Evolutionary conservation across 2,797 vertebrate genomes (phyloP).

Genomic region (Tolypeutes matacus): DNA sequence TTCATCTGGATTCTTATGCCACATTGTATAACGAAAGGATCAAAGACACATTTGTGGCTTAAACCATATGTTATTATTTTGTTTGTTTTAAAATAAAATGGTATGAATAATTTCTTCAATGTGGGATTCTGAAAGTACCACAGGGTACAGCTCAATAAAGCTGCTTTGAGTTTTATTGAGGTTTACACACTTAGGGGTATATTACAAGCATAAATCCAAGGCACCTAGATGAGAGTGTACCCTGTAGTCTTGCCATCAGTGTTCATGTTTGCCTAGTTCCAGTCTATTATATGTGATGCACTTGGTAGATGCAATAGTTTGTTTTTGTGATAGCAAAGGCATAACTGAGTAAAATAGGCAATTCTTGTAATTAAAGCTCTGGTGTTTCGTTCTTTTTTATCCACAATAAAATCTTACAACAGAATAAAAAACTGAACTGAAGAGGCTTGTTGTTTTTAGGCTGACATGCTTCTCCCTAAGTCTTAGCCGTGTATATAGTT

Average conservation of each 20-base stretch:
- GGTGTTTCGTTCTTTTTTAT: constrained; percentile 61
- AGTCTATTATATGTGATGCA: constrained; percentile 58
- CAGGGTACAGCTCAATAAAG: constrained; percentile 81
- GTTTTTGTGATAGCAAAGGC: constrained; percentile 70
- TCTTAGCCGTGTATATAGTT: background rate
- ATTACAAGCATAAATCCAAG: constrained; percentile 83
- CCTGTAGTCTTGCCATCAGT: constrained; percentile 70
- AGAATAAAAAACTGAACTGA: constrained; percentile 9
- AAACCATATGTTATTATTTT: constrained; percentile 80
- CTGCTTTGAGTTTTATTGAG: constrained; percentile 78
- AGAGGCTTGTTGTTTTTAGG: constrained; percentile 19
- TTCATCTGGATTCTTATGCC: constrained; percentile 70
- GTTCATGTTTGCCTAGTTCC: constrained; percentile 67
- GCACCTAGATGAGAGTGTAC: constrained; percentile 72
- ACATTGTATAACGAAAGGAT: constrained; percentile 70
- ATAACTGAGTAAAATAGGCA: constrained; percentile 60
- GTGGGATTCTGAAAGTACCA: constrained; percentile 81
- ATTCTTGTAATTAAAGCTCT: constrained; percentile 73
- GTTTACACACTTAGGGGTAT: constrained; percentile 80
- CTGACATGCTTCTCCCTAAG: background rate
- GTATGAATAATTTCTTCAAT: constrained; percentile 86
- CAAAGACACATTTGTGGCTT: constrained; percentile 78
- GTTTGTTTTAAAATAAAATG: constrained; percentile 84
- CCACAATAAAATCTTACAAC: constrained; percentile 52
- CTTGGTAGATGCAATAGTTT: constrained; percentile 58